A percentile compares a stretch with the other conserved stretches of the same genome.
Evolutionary conservation across 1,140 invertebrate species (phyloP).

Genomic region (Brachionus rotundiformis): DNA sequence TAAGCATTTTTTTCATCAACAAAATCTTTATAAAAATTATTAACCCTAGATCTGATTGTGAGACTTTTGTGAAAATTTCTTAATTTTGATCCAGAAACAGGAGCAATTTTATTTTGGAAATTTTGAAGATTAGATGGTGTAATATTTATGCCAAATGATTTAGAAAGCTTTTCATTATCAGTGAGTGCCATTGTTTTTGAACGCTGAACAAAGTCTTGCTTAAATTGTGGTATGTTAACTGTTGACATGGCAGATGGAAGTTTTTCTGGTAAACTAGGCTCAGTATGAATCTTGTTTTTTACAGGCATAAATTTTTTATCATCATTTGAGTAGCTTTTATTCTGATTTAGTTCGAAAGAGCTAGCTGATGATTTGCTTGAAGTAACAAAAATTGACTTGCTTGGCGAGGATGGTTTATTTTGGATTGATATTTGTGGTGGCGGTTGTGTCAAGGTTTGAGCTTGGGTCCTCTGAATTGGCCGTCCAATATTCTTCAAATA

Average conservation of each 20-base stretch:
- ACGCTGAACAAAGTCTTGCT: neutral
- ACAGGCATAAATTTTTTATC: neutral
- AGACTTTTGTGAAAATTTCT: constrained; percentile 37
- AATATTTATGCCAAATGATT: neutral
- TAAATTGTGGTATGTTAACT: neutral
- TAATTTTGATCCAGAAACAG: neutral
- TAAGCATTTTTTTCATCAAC: constrained; percentile 30
- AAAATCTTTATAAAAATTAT: constrained; percentile 50
- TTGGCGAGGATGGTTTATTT: neutral
- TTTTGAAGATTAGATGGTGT: neutral
- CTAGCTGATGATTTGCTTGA: neutral
- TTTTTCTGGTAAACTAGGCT: neutral
- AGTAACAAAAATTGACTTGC: neutral
- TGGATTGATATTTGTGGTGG: neutral
- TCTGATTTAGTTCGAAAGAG: neutral
- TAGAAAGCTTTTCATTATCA: neutral
- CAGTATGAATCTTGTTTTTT: neutral
- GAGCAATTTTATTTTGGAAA: neutral
- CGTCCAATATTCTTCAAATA: neutral
- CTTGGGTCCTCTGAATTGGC: neutral
- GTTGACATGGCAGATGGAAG: constrained; percentile 9
- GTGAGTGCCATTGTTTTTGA: constrained; percentile 1
- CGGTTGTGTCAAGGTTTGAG: neutral
- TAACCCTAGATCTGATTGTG: neutral
- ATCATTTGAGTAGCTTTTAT: neutral